Evolutionary conservation across 2,888 invertebrate genomes (phyloP).

Genomic region (Cephus nigrinus): DNA sequence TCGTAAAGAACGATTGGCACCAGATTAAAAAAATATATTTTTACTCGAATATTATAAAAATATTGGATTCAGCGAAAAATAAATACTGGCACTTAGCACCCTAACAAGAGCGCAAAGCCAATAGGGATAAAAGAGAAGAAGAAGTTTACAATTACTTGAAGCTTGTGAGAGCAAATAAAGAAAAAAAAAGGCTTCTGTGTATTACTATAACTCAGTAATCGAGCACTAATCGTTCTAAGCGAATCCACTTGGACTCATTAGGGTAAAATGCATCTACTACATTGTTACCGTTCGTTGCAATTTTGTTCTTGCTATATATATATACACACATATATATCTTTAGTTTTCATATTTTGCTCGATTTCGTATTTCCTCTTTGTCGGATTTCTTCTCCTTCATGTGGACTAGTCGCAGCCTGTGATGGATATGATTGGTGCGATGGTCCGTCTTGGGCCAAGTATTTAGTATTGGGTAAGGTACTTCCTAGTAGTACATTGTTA

Average conservation of each 20-base stretch:
- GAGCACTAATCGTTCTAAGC: not conserved
- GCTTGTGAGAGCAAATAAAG: not conserved
- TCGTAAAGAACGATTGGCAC: not conserved
- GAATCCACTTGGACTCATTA: not conserved
- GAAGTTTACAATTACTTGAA: not conserved
- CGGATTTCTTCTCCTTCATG: not conserved
- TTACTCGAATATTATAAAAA: not conserved
- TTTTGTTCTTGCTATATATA: not conserved
- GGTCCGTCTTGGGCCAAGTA: not conserved
- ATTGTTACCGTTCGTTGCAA: not conserved
- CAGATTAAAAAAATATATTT: not conserved
- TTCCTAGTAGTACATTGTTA: not conserved
- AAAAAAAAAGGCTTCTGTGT: not conserved
- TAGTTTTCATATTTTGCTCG: not conserved
- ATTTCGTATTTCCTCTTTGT: not conserved
- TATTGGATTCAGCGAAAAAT: not conserved
- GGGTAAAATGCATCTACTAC: not conserved
- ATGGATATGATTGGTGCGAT: not conserved
- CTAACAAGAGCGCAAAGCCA: no score
- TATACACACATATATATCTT: not conserved
- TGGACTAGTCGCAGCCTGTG: not conserved
- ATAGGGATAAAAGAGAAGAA: no score
- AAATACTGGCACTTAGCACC: not conserved
- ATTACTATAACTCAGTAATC: not conserved
- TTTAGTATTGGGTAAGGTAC: not conserved